phyloP scores from a whole-genome alignment of 2,888 invertebrate species.

The Drosophila diplacantha region DNA sequence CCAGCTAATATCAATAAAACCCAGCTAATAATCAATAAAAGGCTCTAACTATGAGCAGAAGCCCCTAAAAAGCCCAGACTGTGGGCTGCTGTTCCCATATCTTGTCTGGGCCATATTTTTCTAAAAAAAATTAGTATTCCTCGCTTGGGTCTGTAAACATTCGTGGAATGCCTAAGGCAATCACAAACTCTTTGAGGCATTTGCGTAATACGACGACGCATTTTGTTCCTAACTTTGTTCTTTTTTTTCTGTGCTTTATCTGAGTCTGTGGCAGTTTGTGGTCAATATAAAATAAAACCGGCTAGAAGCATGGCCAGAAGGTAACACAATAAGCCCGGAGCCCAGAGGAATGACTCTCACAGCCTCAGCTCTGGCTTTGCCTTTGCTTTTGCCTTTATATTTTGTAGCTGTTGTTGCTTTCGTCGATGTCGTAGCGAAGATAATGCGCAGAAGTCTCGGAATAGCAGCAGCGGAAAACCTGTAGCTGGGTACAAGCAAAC shows the following conservation, averaged over 20 bases:
- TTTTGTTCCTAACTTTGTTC: slow-evolving; percentile 30
- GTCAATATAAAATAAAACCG: slow-evolving; percentile 44
- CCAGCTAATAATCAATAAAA: too few relatives aligned
- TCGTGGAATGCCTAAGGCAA: slow-evolving; percentile 18
- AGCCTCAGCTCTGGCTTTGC: slow-evolving; percentile 48
- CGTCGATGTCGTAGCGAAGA: slow-evolving; percentile 33
- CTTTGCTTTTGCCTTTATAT: slow-evolving; percentile 8
- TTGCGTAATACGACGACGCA: slow-evolving; percentile 55
- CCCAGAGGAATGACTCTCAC: slow-evolving; percentile 19
- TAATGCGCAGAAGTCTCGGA: slow-evolving; percentile 65
- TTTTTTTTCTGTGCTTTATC: background rate
- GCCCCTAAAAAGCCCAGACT: background rate
- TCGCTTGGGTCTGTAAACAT: slow-evolving; percentile 6
- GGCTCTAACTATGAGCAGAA: background rate
- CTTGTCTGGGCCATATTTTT: background rate
- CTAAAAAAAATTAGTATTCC: slow-evolving; percentile 6
- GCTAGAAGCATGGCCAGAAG: slow-evolving; percentile 57
- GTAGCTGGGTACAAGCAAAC: slow-evolving; percentile 55
- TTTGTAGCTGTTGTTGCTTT: slow-evolving; percentile 10
- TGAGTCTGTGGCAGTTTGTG: slow-evolving; percentile 17
- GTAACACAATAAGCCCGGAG: slow-evolving; percentile 57
- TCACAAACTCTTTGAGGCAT: slow-evolving; percentile 23
- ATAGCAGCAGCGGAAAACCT: slow-evolving; percentile 50
- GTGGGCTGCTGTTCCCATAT: background rate
- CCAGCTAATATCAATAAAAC: background rate